These are phyloP conservation scores for Chaetophractus vellerosus DNA, from an alignment of 2,797 vertebrate species.

Conservation along the genomic window DNA sequence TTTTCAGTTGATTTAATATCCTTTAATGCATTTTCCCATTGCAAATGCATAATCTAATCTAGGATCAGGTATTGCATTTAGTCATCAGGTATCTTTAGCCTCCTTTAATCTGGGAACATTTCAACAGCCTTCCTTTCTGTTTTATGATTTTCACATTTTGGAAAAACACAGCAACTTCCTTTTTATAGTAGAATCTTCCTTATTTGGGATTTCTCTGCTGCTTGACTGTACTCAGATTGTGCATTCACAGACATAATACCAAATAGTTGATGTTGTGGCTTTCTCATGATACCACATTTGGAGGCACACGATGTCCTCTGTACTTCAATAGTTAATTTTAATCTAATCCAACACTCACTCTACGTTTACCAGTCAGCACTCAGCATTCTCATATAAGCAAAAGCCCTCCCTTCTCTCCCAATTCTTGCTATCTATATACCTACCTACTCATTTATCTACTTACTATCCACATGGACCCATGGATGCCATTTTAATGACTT, in stretches of 20 bases:
- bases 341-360: neutral
- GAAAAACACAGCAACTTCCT: neutral
- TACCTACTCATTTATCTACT: neutral
- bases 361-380: neutral
- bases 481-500: constrained; percentile 14
- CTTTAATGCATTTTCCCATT: neutral
- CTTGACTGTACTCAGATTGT: neutral
- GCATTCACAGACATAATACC: neutral
- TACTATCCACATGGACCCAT: neutral
- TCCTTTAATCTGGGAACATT: constrained; percentile 26
- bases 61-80: neutral
- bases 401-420: neutral
- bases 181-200: neutral
- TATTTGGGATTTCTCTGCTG: neutral
- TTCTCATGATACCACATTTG: neutral
- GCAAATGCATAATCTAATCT: neutral
- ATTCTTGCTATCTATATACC: neutral
- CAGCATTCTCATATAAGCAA: neutral
- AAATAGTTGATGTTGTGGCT: neutral
- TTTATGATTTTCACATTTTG: neutral
- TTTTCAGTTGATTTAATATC: neutral
- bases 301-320: neutral
- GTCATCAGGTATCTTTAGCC: neutral
- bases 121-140: neutral
- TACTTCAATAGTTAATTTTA: neutral